phyloP scores from a whole-genome alignment of 2,113 vertebrate species.

The Uria lomvia region DNA sequence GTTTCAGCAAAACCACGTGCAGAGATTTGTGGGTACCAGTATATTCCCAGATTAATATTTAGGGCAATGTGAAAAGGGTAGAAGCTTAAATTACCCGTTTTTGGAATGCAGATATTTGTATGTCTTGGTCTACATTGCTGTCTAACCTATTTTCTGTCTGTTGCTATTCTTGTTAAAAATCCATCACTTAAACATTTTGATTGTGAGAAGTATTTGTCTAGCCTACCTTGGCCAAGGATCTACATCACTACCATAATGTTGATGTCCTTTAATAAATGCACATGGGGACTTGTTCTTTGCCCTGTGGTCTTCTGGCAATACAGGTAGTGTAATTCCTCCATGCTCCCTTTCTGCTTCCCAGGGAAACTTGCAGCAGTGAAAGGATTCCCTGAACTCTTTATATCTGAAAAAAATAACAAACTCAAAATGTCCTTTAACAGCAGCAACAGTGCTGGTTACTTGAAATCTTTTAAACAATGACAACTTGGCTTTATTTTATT shows the following conservation, averaged over 20 bases:
- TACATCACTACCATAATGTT: constrained; percentile 58
- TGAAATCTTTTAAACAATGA: background rate
- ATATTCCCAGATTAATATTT: background rate
- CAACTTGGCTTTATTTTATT: background rate
- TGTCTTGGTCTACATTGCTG: background rate
- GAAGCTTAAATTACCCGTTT: background rate
- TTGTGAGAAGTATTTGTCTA: background rate
- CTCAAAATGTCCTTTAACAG: background rate
- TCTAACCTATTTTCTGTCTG: background rate
- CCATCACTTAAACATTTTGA: background rate
- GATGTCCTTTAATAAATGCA: constrained; percentile 59
- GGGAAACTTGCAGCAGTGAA: background rate
- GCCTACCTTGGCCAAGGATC: constrained; percentile 55
- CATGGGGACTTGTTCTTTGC: constrained; percentile 9
- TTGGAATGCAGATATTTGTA: background rate
- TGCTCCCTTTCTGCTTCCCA: constrained; percentile 45
- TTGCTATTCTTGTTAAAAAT: background rate
- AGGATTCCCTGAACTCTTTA: constrained; percentile 22
- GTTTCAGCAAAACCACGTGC: background rate
- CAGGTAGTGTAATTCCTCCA: background rate
- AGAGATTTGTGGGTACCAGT: background rate
- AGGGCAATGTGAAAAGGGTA: background rate
- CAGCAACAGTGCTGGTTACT: background rate
- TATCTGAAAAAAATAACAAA: constrained; percentile 26
- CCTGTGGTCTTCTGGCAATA: constrained; percentile 40